phyloP scores from a whole-genome alignment of 2,888 invertebrate species.

The Lucinisca nassula region DNA sequence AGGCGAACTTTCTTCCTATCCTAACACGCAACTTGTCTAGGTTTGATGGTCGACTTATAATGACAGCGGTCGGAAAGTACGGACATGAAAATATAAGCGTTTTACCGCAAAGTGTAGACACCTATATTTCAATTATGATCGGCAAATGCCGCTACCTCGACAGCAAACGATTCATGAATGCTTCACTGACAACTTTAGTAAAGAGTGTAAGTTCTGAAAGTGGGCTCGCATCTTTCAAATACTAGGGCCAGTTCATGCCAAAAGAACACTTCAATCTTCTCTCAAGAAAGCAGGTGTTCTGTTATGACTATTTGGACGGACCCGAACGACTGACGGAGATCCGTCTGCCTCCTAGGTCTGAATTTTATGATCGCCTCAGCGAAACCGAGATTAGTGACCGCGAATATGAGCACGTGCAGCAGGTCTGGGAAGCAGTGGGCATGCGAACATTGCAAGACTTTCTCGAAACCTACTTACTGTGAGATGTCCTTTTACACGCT shows the following conservation, averaged over 20 bases:
- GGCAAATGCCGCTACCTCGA: conserved; percentile 10
- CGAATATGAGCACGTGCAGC: neutral
- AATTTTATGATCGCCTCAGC: neutral
- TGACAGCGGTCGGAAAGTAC: neutral
- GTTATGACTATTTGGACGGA: conserved; percentile 7
- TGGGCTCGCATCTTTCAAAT: neutral
- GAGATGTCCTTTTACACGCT: neutral
- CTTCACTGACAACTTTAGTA: neutral
- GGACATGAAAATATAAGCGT: neutral
- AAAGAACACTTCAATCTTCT: neutral
- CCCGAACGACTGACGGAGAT: conserved; percentile 3
- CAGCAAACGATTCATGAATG: conserved; percentile 11
- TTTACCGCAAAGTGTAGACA: conserved; percentile 3
- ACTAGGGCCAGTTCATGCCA: neutral
- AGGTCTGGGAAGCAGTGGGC: neutral
- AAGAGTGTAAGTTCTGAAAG: neutral
- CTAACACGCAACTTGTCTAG: neutral
- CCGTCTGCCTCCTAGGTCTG: neutral
- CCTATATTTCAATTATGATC: conserved; percentile 3
- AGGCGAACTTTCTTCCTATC: conserved; percentile 1
- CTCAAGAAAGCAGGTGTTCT: neutral
- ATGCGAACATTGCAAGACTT: neutral
- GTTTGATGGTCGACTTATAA: conserved; percentile 9
- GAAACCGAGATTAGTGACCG: neutral
- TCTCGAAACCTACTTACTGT: neutral